Percentiles rank a stretch among this genome's conserved stretches.
These are phyloP conservation scores for Sebastes steindachneri DNA, from an alignment of 2,797 vertebrate genomes.

Conservation along the genomic window DNA sequence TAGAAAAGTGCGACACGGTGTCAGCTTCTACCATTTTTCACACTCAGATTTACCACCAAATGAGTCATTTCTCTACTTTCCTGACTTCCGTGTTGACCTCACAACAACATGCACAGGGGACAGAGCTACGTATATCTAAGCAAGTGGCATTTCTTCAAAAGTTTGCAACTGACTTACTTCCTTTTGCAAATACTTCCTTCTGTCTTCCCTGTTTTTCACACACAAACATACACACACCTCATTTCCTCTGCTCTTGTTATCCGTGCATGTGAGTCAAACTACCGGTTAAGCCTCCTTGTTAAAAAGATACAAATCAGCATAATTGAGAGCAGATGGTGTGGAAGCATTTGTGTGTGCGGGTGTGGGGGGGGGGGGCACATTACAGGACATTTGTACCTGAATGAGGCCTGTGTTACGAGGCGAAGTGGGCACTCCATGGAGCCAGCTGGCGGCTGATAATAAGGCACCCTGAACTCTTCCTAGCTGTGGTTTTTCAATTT, in stretches of 20 bases:
- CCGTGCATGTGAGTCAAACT: slow-evolving; percentile 50
- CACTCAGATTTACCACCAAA: slow-evolving; percentile 8
- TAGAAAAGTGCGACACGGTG: slow-evolving; percentile 9
- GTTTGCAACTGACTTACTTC: slow-evolving; percentile 3
- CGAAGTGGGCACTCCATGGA: slow-evolving; percentile 69
- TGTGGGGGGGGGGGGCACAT: slow-evolving; percentile 24
- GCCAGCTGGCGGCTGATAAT: slow-evolving; percentile 74
- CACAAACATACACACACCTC: slow-evolving; percentile 1
- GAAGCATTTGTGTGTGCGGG: slow-evolving; percentile 22
- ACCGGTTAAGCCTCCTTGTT: slow-evolving; percentile 59
- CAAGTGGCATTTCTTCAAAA: slow-evolving; percentile 12
- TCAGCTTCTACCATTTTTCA: slow-evolving; percentile 24
- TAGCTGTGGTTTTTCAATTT: slow-evolving; percentile 36
- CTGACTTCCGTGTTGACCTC: slow-evolving; percentile 5
- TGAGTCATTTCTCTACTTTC: slow-evolving; percentile 21
- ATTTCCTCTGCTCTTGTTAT: slow-evolving; percentile 36
- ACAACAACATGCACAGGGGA: not conserved
- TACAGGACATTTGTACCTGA: slow-evolving; percentile 80
- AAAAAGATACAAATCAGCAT: slow-evolving; percentile 79
- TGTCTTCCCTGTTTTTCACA: not conserved
- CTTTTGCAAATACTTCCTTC: not conserved
- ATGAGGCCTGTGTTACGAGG: slow-evolving; percentile 70
- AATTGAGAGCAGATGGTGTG: slow-evolving; percentile 80
- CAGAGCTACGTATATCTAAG: not conserved
- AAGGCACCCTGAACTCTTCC: slow-evolving; percentile 51